phyloP scores from a whole-genome alignment of 2,888 invertebrate genomes.

The Harmothoe impar region DNA sequence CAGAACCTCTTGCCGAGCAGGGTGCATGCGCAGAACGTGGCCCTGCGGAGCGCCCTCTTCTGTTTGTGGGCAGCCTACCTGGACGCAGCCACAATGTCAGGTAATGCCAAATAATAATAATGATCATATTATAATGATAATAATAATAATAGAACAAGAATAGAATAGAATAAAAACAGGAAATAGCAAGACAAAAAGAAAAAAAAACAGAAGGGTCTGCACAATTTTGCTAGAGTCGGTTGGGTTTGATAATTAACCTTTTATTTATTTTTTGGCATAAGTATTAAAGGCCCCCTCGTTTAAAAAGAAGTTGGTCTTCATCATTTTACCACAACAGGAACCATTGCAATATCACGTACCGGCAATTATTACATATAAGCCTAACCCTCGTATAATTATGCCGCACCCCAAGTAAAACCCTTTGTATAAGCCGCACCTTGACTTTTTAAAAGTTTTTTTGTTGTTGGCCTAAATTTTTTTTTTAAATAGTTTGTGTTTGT shows the following conservation, averaged over 20 bases:
- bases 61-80: constrained; percentile 15
- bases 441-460: too few relatives aligned
- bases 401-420: too few relatives aligned
- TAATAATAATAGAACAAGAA: background rate
- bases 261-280: background rate
- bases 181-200: background rate
- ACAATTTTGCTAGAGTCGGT: background rate
- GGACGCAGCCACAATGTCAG: background rate
- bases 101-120: background rate
- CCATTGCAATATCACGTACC: too few relatives aligned
- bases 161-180: background rate
- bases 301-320: too few relatives aligned
- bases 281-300: too few relatives aligned
- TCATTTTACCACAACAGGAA: too few relatives aligned
- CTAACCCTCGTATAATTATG: too few relatives aligned
- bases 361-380: too few relatives aligned
- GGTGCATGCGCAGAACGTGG: background rate
- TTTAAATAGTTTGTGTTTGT: background rate
- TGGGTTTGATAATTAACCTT: background rate
- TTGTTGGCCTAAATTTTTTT: too few relatives aligned
- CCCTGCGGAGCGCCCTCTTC: constrained; percentile 34
- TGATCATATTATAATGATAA: background rate
- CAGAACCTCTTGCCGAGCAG: background rate
- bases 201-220: too few relatives aligned
- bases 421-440: too few relatives aligned